Conservation (phyloP, 2,888 invertebrate genomes). For the Drosophila tanythrix region DNA sequence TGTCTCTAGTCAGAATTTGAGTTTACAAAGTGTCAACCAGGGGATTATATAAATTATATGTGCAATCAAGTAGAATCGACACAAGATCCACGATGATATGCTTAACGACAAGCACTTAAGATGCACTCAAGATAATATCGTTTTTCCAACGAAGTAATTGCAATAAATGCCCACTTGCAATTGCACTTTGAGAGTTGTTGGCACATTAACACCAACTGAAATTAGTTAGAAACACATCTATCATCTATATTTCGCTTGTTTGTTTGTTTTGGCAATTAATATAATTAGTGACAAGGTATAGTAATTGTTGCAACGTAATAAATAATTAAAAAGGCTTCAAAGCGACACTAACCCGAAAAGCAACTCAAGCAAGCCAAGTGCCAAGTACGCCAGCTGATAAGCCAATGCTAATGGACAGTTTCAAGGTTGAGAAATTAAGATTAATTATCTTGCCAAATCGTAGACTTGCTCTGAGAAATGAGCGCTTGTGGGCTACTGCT, state of each 20-base stretch:
- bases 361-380: conserved; percentile 41
- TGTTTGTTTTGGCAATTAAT: conserved; percentile 51
- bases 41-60: conserved; percentile 37
- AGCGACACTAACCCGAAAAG: conserved; percentile 52
- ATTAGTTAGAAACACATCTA: conserved; percentile 35
- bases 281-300: conserved; percentile 62
- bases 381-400: conserved; percentile 50
- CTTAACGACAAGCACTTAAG: conserved; percentile 33
- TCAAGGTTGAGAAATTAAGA: conserved; percentile 38
- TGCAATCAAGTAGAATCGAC: conserved; percentile 44
- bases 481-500: background rate
- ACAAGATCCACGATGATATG: conserved; percentile 13
- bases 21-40: conserved; percentile 39
- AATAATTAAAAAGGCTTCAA: conserved; percentile 45
- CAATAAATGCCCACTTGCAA: conserved; percentile 41
- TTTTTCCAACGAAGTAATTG: conserved; percentile 22
- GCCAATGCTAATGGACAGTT: conserved; percentile 34
- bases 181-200: conserved; percentile 51
- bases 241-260: conserved; percentile 10
- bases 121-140: conserved; percentile 32
- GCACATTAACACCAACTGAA: conserved; percentile 61
- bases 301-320: conserved; percentile 52
- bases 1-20: conserved; percentile 36
- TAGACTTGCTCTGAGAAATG: background rate
- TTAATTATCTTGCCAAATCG: conserved; percentile 14